phyloP scores from a whole-genome alignment of 2,888 invertebrate species.

The Troglohyphantes excavatus region DNA sequence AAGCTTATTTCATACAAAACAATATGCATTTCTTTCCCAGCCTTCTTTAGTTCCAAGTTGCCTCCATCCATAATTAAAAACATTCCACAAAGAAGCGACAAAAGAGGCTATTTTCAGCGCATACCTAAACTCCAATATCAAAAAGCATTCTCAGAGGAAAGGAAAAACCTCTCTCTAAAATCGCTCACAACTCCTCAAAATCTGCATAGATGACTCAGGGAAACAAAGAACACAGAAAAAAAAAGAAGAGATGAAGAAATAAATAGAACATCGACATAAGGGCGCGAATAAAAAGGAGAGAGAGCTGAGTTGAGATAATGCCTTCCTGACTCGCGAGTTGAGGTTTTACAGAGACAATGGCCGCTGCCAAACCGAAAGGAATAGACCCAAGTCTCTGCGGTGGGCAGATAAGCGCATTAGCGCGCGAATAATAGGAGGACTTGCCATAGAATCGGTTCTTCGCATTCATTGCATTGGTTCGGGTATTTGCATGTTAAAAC shows the following conservation, averaged over 20 bases:
- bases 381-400: slow-evolving; percentile 60
- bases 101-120: too few relatives aligned
- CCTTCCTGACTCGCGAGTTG: slow-evolving; percentile 27
- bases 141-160: too few relatives aligned
- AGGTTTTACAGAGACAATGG: slow-evolving; percentile 74
- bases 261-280: slow-evolving; percentile 56
- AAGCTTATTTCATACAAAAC: too few relatives aligned
- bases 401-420: slow-evolving; percentile 75
- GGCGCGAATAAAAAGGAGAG: slow-evolving; percentile 46
- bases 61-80: too few relatives aligned
- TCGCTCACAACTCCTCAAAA: background rate
- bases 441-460: slow-evolving; percentile 75
- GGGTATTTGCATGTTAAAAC: slow-evolving; percentile 78
- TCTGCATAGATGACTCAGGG: slow-evolving; percentile 42
- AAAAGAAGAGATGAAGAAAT: slow-evolving; percentile 32
- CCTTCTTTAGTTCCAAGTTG: too few relatives aligned
- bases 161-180: too few relatives aligned
- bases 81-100: too few relatives aligned
- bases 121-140: too few relatives aligned
- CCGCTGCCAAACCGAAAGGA: slow-evolving; percentile 10
- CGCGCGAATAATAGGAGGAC: slow-evolving; percentile 45
- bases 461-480: slow-evolving; percentile 65
- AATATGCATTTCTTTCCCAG: too few relatives aligned
- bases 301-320: slow-evolving; percentile 57
- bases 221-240: background rate